A percentile compares a stretch with the other conserved stretches of the same genome.
phyloP scores from a whole-genome alignment of 2,797 vertebrate species.

The Melanotaenia boesemani region DNA sequence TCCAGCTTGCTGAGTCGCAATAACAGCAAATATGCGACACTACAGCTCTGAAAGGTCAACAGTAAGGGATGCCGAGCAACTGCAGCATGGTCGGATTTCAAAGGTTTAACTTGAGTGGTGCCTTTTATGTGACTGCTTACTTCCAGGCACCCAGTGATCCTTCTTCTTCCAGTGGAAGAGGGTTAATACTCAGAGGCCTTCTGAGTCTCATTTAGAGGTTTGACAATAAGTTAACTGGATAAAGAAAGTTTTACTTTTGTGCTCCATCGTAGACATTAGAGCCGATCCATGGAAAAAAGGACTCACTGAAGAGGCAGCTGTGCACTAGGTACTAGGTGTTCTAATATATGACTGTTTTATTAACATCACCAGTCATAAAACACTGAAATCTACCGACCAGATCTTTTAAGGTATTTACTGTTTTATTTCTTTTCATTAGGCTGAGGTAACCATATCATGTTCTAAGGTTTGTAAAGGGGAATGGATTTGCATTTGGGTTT shows the following conservation, averaged over 20 bases:
- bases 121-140: background rate
- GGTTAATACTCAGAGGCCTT: background rate
- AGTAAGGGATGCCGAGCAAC: background rate
- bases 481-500: background rate
- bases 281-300: too few species aligned
- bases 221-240: too few species aligned
- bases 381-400: too few species aligned
- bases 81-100: background rate
- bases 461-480: background rate
- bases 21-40: background rate
- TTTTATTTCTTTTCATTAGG: background rate
- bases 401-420: background rate
- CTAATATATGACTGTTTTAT: too few species aligned
- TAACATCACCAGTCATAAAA: too few species aligned
- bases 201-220: too few species aligned
- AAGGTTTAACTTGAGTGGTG: background rate
- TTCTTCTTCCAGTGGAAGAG: background rate
- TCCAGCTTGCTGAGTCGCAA: background rate
- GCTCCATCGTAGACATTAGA: too few species aligned
- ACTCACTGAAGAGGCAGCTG: too few species aligned
- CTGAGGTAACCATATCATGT: slow-evolving; percentile 1
- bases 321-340: too few species aligned
- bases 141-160: background rate
- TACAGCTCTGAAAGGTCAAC: background rate
- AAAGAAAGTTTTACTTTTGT: too few species aligned